A percentile compares a stretch with the other conserved stretches of the same genome.
Conservation (phyloP, 1,140 invertebrate species). For the Pogonognathellus flavescens region DNA sequence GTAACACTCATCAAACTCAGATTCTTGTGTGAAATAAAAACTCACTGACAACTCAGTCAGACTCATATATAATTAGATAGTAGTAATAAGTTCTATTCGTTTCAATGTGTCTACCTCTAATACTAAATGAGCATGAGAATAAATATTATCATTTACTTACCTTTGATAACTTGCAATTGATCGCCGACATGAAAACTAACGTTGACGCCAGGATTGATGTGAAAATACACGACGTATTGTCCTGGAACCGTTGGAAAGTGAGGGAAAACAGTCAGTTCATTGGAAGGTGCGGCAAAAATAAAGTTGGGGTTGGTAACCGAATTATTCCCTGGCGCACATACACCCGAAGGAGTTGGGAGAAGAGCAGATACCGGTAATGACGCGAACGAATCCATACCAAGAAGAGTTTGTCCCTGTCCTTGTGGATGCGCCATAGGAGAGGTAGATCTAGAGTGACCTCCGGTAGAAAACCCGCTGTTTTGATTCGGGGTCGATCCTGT, state of each 20-base stretch:
- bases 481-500: slow-evolving; percentile 5
- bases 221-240: slow-evolving; percentile 78
- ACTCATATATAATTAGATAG: neutral
- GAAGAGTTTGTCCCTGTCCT: slow-evolving; percentile 9
- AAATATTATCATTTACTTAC: slow-evolving; percentile 70
- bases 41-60: too few species aligned
- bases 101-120: neutral
- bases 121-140: neutral
- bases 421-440: slow-evolving; percentile 53
- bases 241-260: slow-evolving; percentile 67
- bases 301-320: slow-evolving; percentile 56
- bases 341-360: slow-evolving; percentile 41
- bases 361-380: slow-evolving; percentile 42
- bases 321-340: slow-evolving; percentile 1
- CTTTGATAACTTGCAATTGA: slow-evolving; percentile 77
- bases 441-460: slow-evolving; percentile 64
- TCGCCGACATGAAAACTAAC: slow-evolving; percentile 78
- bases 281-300: slow-evolving; percentile 64
- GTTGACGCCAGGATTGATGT: slow-evolving; percentile 79
- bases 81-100: neutral
- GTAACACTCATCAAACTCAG: too few species aligned
- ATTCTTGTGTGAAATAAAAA: too few species aligned
- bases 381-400: slow-evolving; percentile 35
- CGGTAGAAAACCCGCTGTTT: slow-evolving; percentile 63
- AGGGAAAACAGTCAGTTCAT: slow-evolving; percentile 59